These are phyloP conservation scores for Galerucella calmariensis DNA, from an alignment of 2,888 invertebrate species.

Conservation along the genomic window DNA sequence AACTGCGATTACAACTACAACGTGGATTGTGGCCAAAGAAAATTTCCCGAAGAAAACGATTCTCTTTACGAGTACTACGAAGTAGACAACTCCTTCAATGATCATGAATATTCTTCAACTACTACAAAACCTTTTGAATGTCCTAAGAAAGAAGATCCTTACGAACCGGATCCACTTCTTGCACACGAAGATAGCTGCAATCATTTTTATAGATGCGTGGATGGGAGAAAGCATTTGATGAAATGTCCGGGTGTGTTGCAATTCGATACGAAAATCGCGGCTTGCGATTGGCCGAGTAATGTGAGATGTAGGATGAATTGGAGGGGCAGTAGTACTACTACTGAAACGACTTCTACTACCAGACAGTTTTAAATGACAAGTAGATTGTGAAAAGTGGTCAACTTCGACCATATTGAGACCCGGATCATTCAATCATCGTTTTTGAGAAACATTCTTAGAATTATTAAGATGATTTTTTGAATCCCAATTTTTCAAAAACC, in stretches of 20 bases:
- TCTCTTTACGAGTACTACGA: conserved; percentile 1
- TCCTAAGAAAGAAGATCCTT: conserved; percentile 30
- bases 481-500: too few relatives aligned
- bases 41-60: neutral
- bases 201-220: conserved; percentile 49
- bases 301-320: conserved; percentile 34
- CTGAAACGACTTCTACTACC: neutral
- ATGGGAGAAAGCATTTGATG: conserved; percentile 46
- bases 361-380: neutral
- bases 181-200: conserved; percentile 49
- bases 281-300: conserved; percentile 48
- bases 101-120: neutral
- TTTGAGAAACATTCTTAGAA: too few relatives aligned
- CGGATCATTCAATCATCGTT: too few relatives aligned
- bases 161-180: conserved; percentile 29
- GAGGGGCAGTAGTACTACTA: conserved; percentile 17
- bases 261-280: conserved; percentile 46
- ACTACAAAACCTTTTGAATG: conserved; percentile 24
- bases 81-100: conserved; percentile 6
- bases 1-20: conserved; percentile 52
- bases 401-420: too few relatives aligned
- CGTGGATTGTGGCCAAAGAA: conserved; percentile 40
- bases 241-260: conserved; percentile 49
- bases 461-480: too few relatives aligned
- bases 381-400: too few relatives aligned